Base-by-base conservation (phyloP, 1,140 invertebrate genomes). In the Aricia agestis region DNA sequence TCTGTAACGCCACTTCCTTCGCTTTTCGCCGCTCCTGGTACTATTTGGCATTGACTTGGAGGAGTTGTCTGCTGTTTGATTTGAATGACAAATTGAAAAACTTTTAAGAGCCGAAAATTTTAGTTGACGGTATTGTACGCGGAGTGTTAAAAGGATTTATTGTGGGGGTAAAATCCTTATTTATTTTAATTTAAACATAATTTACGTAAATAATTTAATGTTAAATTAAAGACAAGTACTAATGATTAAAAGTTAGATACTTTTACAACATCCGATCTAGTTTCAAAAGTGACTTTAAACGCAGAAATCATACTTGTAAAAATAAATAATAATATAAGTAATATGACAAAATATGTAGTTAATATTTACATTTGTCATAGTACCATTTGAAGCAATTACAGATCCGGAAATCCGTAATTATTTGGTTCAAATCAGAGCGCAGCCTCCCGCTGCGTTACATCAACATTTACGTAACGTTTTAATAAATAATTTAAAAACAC, bases 21-120 rank as follows among this genome's bases (percentile, higher is more conserved):
- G 66, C 32, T 66, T 70, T 80, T 78, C 74, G 85, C 77, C 61
- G 70, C 68, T 68, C 87, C 89, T 91, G 78, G 89, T 91, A 87
- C 80, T 84, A 87, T 84, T 91, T 91, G 89, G 87, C 89, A 91
- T 91, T 91, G 87, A 91, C 83, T 90, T 82, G 79, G 76, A 74
- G 75, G 78, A 84, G 81, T 76, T 78, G 68, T 41, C 36, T 63
- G 36, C 17, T 25, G 32, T 15, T 19, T 61, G 57, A 61, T 52
- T 52, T 9, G 18, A 63, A 63, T 59, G 18, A 11, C 18, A 52
- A 52, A 52, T 52, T 52, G 45, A 52, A 52, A 52, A 52, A 52
- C 45, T 52, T 52, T 52, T 6, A 9, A 13, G 45, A 52, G 45
- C 45, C 45, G 13, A 52, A 52, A 52, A 13, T 52, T 52, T 52